These are phyloP conservation scores for Antennarius striatus DNA, from an alignment of 2,113 vertebrate genomes.

Conservation along the genomic window DNA sequence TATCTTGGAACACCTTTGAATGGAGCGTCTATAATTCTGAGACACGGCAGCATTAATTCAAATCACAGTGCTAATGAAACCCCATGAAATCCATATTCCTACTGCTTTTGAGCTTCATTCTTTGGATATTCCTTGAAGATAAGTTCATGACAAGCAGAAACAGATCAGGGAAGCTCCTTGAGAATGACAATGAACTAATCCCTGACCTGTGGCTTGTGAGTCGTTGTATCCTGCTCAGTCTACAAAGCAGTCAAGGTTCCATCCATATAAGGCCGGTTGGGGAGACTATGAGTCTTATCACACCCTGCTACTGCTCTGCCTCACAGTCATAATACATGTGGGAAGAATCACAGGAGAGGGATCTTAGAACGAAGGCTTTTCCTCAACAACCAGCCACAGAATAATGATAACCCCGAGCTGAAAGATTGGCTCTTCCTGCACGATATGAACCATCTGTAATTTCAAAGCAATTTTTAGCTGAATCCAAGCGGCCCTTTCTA, in stretches of 20 bases:
- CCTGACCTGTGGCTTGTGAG: constrained; percentile 38
- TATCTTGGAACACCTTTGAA: too few relatives aligned
- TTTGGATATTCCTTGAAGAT: too few relatives aligned
- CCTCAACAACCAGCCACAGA: constrained; percentile 62
- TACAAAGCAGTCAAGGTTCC: constrained; percentile 24
- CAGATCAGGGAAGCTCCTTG: constrained; percentile 11
- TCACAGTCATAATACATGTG: constrained; percentile 60
- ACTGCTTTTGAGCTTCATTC: too few relatives aligned
- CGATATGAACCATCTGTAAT: constrained; percentile 66
- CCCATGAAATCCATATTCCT: too few relatives aligned
- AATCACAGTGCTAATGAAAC: too few relatives aligned
- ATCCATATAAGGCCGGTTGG: constrained; percentile 61
- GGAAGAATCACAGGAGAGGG: constrained; percentile 50
- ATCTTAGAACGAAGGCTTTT: constrained; percentile 57
- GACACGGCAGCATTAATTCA: too few relatives aligned
- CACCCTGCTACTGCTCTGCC: constrained; percentile 31
- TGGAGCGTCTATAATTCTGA: too few relatives aligned
- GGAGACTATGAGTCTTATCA: constrained; percentile 56
- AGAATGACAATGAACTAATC: constrained; percentile 22
- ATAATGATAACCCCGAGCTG: constrained; percentile 66
- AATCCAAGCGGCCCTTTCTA: constrained; percentile 51
- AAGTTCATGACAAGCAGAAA: not conserved
- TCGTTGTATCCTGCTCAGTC: constrained; percentile 9
- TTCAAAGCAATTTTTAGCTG: constrained; percentile 65
- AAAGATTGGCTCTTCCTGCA: constrained; percentile 41